Conservation (phyloP, 2,888 invertebrate species). For the Cosmia trapezina region DNA sequence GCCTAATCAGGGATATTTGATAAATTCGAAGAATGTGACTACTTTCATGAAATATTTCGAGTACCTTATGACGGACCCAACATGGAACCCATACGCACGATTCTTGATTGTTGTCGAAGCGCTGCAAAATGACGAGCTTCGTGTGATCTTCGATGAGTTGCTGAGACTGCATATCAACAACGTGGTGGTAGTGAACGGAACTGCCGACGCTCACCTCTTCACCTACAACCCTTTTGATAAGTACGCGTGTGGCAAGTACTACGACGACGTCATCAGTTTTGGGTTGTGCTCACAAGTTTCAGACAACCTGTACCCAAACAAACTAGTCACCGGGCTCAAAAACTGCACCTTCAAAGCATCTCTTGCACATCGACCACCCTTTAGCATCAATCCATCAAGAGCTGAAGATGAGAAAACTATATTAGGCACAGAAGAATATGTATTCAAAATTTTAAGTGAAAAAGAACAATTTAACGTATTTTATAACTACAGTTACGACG, state of each 20-base stretch:
- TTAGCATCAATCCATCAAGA: constrained; percentile 62
- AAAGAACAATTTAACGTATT: constrained; percentile 52
- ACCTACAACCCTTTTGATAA: constrained; percentile 80
- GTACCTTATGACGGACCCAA: constrained; percentile 61
- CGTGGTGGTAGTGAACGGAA: constrained; percentile 72
- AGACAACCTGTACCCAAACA: constrained; percentile 68
- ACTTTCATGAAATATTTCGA: constrained; percentile 60
- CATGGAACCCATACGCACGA: constrained; percentile 74
- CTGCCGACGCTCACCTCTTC: constrained; percentile 68
- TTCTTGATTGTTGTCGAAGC: constrained; percentile 71
- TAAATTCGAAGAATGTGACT: constrained; percentile 47
- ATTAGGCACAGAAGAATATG: constrained; percentile 59
- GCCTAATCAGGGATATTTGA: constrained; percentile 68
- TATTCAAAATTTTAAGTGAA: constrained; percentile 51
- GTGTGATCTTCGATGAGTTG: constrained; percentile 71
- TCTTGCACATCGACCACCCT: constrained; percentile 75
- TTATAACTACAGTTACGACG: constrained; percentile 46
- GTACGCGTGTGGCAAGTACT: constrained; percentile 78
- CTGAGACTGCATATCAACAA: constrained; percentile 68
- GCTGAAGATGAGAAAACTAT: constrained; percentile 25
- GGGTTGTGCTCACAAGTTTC: constrained; percentile 72
- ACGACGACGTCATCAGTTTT: constrained; percentile 68
- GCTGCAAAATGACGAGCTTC: constrained; percentile 57
- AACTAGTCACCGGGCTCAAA: constrained; percentile 70
- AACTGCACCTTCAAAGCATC: constrained; percentile 75